Percentiles rank a stretch among this genome's conserved stretches.
phyloP scores from a whole-genome alignment of 2,797 vertebrate species.

The Lophura swinhoii region DNA sequence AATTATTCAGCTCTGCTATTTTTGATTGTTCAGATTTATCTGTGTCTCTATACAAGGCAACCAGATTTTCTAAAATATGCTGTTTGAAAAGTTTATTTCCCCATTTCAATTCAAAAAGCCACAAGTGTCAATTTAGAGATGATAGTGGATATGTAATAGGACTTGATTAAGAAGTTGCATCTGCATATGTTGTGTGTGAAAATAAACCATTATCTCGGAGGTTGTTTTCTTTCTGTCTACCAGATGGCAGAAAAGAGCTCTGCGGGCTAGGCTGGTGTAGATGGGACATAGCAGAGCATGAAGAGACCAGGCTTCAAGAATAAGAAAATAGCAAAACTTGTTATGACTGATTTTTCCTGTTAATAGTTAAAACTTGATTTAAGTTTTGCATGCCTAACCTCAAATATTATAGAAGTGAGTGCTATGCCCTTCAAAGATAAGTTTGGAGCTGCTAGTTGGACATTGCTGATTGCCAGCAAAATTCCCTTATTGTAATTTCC shows the following conservation, averaged over 20 bases:
- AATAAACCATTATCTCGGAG: slow-evolving; percentile 40
- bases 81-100: not conserved
- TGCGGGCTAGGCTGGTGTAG: slow-evolving; percentile 69
- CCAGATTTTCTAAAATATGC: not conserved
- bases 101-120: not conserved
- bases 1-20: not conserved
- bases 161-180: not conserved
- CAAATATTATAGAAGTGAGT: not conserved
- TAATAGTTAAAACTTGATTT: not conserved
- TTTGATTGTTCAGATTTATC: slow-evolving; percentile 2
- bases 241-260: slow-evolving; percentile 73
- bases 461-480: not conserved
- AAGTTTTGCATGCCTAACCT: not conserved
- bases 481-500: not conserved
- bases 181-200: slow-evolving; percentile 20
- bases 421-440: not conserved
- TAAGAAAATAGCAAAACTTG: not conserved
- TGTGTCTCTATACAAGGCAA: not conserved
- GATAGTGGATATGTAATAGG: not conserved
- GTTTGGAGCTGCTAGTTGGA: not conserved
- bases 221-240: slow-evolving; percentile 38
- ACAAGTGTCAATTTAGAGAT: not conserved
- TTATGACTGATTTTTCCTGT: not conserved
- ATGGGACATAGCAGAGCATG: slow-evolving; percentile 71
- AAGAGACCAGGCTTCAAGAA: slow-evolving; percentile 59